A percentile compares a stretch with the other conserved stretches of the same genome.
These are phyloP conservation scores for Rhabdornis inornatus DNA, from an alignment of 2,113 vertebrate genomes.

Conservation along the genomic window DNA sequence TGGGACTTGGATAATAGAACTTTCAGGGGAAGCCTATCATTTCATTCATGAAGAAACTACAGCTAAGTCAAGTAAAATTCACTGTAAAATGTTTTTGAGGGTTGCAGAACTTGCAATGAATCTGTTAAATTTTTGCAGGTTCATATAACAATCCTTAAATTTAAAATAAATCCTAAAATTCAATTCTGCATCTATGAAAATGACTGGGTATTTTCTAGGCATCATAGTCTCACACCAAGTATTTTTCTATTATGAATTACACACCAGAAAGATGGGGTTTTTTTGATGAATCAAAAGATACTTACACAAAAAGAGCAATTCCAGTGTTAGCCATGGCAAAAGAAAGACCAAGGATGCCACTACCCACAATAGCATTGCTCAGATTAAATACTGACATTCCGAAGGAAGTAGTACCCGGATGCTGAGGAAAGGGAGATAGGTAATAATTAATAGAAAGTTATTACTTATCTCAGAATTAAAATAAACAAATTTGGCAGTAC, in stretches of 20 bases:
- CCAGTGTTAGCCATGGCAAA: conserved; percentile 99
- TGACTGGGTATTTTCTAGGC: background rate
- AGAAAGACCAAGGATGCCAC: conserved; percentile 95
- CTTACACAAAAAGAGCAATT: conserved; percentile 98
- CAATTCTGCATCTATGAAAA: background rate
- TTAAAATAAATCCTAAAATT: background rate
- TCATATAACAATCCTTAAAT: background rate
- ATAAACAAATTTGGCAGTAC: background rate
- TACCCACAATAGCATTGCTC: conserved; percentile 99
- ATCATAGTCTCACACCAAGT: background rate
- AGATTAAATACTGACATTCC: conserved; percentile 99
- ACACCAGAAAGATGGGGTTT: background rate
- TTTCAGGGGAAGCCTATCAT: background rate
- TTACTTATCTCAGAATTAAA: conserved; percentile 7
- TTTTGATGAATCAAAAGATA: conserved; percentile 55
- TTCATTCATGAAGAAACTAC: background rate
- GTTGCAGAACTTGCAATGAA: background rate
- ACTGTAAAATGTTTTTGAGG: background rate
- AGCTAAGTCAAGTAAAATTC: background rate
- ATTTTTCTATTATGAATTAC: background rate
- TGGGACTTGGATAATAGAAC: background rate
- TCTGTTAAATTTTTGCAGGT: background rate
- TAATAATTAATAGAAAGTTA: conserved; percentile 22
- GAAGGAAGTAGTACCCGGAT: conserved; percentile 92
- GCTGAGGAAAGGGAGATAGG: conserved; percentile 73